Conservation (phyloP, 2,797 vertebrate species). For the Lagorchestes hirsutus region DNA sequence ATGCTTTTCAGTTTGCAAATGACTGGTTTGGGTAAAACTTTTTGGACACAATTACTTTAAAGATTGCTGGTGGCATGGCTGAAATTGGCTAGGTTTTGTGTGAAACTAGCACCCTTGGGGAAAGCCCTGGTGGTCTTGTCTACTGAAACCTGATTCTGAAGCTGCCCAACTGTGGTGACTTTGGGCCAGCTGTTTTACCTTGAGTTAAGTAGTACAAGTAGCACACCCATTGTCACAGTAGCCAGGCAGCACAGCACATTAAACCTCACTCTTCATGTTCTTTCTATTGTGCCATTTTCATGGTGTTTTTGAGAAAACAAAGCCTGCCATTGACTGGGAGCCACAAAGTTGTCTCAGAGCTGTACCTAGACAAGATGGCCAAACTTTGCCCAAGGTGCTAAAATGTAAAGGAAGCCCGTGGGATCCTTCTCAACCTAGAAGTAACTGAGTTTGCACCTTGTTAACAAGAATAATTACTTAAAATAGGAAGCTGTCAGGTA, state of each 20-base stretch:
- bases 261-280: too few species aligned
- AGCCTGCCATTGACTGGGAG: constrained; percentile 24
- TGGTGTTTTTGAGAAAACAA: constrained; percentile 60
- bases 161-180: not conserved
- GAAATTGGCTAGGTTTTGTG: not conserved
- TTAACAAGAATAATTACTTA: not conserved
- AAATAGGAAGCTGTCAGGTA: not conserved
- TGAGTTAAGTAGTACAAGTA: not conserved
- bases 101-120: not conserved
- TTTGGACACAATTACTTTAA: not conserved
- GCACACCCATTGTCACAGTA: not conserved
- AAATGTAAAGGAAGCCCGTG: not conserved
- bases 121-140: not conserved
- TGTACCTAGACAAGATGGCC: not conserved
- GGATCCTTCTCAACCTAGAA: not conserved
- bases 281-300: constrained; percentile 36
- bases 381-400: not conserved
- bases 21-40: constrained; percentile 57
- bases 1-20: constrained; percentile 61
- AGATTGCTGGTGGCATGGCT: too few species aligned
- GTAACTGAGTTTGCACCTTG: not conserved
- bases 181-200: not conserved
- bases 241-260: not conserved
- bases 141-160: not conserved
- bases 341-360: constrained; percentile 10